Evolutionary conservation across 2,113 vertebrate species (phyloP).

Genomic region (Dendrocopos noguchii): DNA sequence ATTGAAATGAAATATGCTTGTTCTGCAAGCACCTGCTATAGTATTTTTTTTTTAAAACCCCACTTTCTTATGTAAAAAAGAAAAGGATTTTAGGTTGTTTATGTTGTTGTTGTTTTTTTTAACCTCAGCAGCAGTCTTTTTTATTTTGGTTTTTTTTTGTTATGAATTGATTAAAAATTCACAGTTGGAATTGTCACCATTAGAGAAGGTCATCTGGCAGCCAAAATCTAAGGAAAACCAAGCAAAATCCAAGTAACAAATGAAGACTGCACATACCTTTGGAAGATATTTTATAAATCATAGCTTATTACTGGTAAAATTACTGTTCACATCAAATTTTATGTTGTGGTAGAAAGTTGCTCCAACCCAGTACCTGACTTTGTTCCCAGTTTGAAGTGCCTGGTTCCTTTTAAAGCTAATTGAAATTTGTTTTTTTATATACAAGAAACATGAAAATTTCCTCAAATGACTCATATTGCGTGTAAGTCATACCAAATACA

Average conservation of each 20-base stretch:
- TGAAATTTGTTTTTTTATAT: rapidly evolving
- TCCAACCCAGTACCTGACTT: not conserved
- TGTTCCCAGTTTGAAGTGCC: not conserved
- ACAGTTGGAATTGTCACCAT: not conserved
- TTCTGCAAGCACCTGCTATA: no score
- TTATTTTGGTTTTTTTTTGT: not conserved
- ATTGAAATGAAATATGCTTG: no score
- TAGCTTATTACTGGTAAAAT: not conserved
- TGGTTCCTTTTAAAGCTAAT: not conserved
- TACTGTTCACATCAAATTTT: not conserved
- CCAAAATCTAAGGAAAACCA: not conserved
- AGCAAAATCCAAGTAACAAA: not conserved
- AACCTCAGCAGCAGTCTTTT: not conserved
- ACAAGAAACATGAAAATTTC: not conserved
- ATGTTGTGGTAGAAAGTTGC: not conserved
- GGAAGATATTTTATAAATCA: not conserved
- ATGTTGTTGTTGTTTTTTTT: not conserved
- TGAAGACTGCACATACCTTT: not conserved
- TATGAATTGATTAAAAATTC: not conserved
- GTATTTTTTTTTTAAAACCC: no score
- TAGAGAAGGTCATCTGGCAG: not conserved
- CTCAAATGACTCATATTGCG: not conserved
- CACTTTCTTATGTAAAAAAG: not conserved
- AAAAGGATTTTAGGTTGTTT: not conserved
- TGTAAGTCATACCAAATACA: not conserved